phyloP scores from a whole-genome alignment of 2,113 vertebrate genomes.

The Rallus limicola region DNA sequence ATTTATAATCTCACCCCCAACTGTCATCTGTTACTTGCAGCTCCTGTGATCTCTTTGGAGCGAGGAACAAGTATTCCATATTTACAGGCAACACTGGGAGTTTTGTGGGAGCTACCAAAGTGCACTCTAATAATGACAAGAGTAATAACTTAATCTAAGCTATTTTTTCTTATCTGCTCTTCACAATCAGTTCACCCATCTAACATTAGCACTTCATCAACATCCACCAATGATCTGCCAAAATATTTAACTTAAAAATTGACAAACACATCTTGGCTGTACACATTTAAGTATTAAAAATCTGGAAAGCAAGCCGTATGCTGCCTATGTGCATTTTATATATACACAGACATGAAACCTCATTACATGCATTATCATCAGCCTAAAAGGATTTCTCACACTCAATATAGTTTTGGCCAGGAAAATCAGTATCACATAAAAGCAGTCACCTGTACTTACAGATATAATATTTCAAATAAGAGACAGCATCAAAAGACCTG shows the following conservation, averaged over 20 bases:
- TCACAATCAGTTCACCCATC: background rate
- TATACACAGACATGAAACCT: background rate
- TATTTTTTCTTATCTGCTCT: background rate
- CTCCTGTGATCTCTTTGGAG: background rate
- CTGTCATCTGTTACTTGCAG: background rate
- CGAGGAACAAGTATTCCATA: background rate
- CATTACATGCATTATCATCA: background rate
- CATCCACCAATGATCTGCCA: background rate
- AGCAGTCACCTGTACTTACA: background rate
- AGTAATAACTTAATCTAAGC: background rate
- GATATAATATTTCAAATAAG: background rate
- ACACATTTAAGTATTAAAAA: background rate
- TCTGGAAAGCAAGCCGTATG: background rate
- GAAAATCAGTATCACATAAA: background rate
- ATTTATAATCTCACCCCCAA: background rate
- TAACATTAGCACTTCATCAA: background rate
- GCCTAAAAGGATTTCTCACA: background rate
- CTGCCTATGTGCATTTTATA: background rate
- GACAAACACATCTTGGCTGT: background rate
- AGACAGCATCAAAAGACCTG: background rate
- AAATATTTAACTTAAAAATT: constrained; percentile 41
- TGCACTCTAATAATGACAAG: background rate
- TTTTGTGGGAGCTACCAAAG: background rate
- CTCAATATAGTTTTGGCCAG: background rate
- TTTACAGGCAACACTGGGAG: background rate